These are phyloP conservation scores for Ochropleura plecta DNA, from an alignment of 2,888 invertebrate genomes.

Conservation along the genomic window DNA sequence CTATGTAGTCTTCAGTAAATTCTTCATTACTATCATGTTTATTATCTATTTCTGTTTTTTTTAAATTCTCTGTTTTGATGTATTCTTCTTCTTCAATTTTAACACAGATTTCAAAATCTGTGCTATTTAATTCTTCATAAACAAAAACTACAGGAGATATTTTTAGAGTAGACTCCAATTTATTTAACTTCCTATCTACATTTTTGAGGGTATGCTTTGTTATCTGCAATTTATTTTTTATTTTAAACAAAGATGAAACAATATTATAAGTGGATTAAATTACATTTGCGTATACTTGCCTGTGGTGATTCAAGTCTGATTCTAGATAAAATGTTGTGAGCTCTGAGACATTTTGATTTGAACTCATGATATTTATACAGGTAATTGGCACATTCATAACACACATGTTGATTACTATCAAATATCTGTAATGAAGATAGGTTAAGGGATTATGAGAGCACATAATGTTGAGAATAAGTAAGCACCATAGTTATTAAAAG, in stretches of 20 bases:
- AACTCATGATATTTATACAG: slow-evolving; percentile 69
- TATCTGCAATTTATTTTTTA: slow-evolving; percentile 49
- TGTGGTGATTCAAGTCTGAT: slow-evolving; percentile 44
- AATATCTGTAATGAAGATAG: slow-evolving; percentile 20
- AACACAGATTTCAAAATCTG: slow-evolving; percentile 24
- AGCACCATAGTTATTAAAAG: background rate
- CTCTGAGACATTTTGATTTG: slow-evolving; percentile 64
- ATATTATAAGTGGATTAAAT: background rate
- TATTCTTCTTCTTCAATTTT: slow-evolving; percentile 48
- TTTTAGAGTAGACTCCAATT: slow-evolving; percentile 60
- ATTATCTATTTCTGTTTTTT: slow-evolving; percentile 15
- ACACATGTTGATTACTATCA: slow-evolving; percentile 58
- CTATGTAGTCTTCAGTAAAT: slow-evolving; percentile 30
- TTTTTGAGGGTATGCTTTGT: slow-evolving; percentile 52
- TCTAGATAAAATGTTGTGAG: slow-evolving; percentile 59
- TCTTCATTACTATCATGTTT: slow-evolving; percentile 25
- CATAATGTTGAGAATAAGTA: background rate
- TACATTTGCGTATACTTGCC: slow-evolving; percentile 38
- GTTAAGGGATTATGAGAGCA: background rate
- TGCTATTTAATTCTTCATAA: slow-evolving; percentile 18
- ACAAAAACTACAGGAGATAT: slow-evolving; percentile 24
- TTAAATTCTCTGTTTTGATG: background rate
- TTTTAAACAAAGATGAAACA: background rate
- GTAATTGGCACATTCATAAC: slow-evolving; percentile 68
- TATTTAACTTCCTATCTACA: slow-evolving; percentile 63